Evolutionary conservation across 2,797 vertebrate genomes (phyloP), one percentile per base, ranked within the genome.

Genomic region (Sebastes iracundus): DNA sequence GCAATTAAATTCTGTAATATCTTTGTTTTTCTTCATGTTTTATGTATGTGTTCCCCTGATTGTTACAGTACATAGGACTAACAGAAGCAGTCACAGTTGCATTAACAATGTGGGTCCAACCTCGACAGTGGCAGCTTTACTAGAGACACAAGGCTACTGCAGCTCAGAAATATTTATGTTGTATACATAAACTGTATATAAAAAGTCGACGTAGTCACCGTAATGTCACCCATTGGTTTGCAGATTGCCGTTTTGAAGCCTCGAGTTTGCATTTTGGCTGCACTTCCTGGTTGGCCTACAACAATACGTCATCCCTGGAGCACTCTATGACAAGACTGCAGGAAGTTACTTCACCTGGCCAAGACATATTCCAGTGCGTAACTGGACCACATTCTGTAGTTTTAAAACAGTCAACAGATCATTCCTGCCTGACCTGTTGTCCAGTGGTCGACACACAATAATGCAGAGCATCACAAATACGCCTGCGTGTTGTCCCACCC

Each of bases 1-100:
- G 46, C 20, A 56, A 79, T 61, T 79, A 4, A 18, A 22, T 55
- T 64, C 9, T 62, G 6, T 9, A 59, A 60, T 35, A 16, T 20
- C 22, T 75, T 70, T 62, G 5, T 69, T 71, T 79, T 61, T 30
- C 33, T 55, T 55, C 7, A 22, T 13, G 20, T 60, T 67, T 68
- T 53, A 67, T 61, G 63, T 12, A 79, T 69, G 70, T 35, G 9
- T 22, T 32, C 49, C 20, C 33, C 25, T 20, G 49, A n/a, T 56
- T 75, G 59, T 35, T 23, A 9, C 4, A 28, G 38, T 23, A 49
- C 10, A 30, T 4, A 23, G 22, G 20, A 62, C 35, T 71, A 38
- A 72, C 13, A 76, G 62, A 63, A 52, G 9, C 27, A 14, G 18
- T 56, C 23, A 35, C 35, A 38, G 49, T 49, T 69, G 58, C 62